phyloP scores from a whole-genome alignment of 2,797 vertebrate species.

The Fistularia commersonii region DNA sequence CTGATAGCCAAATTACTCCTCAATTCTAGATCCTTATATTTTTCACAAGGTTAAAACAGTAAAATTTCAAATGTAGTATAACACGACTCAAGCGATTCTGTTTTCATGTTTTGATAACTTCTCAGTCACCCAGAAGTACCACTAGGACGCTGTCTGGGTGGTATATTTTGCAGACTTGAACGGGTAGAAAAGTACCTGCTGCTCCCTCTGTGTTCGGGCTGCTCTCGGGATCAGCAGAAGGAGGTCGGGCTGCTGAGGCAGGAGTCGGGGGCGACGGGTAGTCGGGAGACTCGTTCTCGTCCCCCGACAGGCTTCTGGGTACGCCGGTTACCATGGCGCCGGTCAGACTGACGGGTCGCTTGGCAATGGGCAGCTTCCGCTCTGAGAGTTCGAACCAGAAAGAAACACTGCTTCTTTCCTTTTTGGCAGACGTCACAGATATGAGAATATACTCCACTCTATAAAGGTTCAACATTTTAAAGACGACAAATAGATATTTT shows the following conservation, averaged over 20 bases:
- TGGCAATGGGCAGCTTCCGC: conserved; percentile 92
- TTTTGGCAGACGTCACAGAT: too few relatives aligned
- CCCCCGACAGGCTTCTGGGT: conserved; percentile 86
- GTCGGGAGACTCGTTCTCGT: conserved; percentile 83
- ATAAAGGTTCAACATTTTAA: conserved; percentile 8
- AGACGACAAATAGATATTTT: background rate
- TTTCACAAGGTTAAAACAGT: too few relatives aligned
- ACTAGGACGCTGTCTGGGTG: too few relatives aligned
- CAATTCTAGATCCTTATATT: too few relatives aligned
- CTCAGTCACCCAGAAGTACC: too few relatives aligned
- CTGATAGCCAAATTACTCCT: too few relatives aligned
- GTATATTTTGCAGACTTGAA: too few relatives aligned
- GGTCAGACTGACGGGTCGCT: conserved; percentile 89
- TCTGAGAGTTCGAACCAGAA: conserved; percentile 84
- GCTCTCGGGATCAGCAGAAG: conserved; percentile 64
- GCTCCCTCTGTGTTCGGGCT: conserved; percentile 49
- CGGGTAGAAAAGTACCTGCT: conserved; percentile 30
- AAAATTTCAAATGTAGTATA: too few relatives aligned
- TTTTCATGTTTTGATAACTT: too few relatives aligned
- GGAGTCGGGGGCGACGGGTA: conserved; percentile 72
- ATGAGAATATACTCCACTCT: too few relatives aligned
- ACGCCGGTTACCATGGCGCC: conserved; percentile 67
- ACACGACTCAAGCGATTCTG: too few relatives aligned
- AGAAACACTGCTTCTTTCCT: conserved; percentile 31
- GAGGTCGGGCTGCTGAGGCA: conserved; percentile 39